Evolutionary conservation across 2,888 invertebrate genomes (phyloP), one percentile per base, ranked within the genome.

Genomic region (Melitaea athalia): DNA sequence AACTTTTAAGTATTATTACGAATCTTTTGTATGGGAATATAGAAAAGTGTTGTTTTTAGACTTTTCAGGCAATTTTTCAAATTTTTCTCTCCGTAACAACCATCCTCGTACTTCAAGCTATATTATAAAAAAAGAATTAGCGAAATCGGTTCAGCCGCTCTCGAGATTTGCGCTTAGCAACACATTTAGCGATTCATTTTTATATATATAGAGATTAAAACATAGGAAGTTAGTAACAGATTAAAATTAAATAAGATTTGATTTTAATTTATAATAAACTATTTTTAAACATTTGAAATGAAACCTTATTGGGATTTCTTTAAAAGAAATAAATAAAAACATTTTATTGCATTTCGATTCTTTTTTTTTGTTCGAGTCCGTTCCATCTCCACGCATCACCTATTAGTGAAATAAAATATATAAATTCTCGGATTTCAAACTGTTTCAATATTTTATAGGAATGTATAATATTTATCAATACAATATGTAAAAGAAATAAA

Each of bases 351-450:
- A 57, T 42, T 57, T 14, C 42, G 42, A 57, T 57, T 42, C 38
- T 57, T 57, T 57, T 57, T 57, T 57, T 57, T 15, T 42, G 42
- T 57, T 57, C 57, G 57, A 57, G 38, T 15, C 15, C 57, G 57
- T 57, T 57, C 57, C 57, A 42, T 57, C 42, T 57, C 57, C 57
- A 57, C 57, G 57, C 57, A 57, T 57, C 57, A 42, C 57, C 42
- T 57, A 57, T 57, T 57, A 42, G 57, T 42, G 38, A 57, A 57
- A 57, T 57, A 57, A 57, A 57, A 57, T 57, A 57, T 57, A 42
- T 15, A 42, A 57, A 57, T 57, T 57, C 57, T 15, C 6, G 38
- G 10, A 57, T 57, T 57, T 38, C 57, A 57, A 57, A 15, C 57
- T 42, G 42, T 42, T 38, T 11, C 57, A 42, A 42, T 57, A 42